A percentile compares a stretch with the other conserved stretches of the same genome.
Conservation (phyloP, 2,113 vertebrate genomes). For the Zootoca vivipara region DNA sequence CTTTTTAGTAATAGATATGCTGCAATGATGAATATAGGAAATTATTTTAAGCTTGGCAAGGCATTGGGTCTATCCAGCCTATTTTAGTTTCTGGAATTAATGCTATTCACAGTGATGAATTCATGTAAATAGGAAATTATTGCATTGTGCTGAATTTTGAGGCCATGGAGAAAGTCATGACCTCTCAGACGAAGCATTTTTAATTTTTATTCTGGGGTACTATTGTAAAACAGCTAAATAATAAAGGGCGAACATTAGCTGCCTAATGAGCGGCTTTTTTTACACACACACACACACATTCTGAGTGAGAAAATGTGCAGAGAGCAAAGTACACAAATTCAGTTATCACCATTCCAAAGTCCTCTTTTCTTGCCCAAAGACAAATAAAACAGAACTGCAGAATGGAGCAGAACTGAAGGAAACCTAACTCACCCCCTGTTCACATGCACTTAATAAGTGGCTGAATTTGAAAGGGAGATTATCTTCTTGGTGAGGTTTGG, state of each 20-base stretch:
- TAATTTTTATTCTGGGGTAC: too few relatives aligned
- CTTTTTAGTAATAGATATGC: background rate
- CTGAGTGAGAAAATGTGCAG: background rate
- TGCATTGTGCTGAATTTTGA: background rate
- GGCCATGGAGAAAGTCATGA: background rate
- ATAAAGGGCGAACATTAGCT: too few relatives aligned
- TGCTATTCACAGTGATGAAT: background rate
- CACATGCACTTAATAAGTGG: background rate
- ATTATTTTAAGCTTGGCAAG: background rate
- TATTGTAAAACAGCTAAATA: too few relatives aligned
- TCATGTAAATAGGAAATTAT: background rate
- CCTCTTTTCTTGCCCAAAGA: background rate
- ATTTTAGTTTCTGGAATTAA: background rate
- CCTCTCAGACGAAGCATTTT: background rate
- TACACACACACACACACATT: background rate
- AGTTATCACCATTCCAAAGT: background rate
- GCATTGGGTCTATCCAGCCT: background rate
- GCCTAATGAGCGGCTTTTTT: background rate
- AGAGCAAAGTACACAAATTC: background rate
- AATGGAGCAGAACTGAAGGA: background rate
- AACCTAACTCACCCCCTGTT: background rate
- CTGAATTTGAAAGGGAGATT: background rate
- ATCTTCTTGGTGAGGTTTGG: too few relatives aligned
- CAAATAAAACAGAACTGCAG: background rate
- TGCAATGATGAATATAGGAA: background rate